Conservation (phyloP, 2,797 vertebrate species). For the Harpagifer antarcticus region DNA sequence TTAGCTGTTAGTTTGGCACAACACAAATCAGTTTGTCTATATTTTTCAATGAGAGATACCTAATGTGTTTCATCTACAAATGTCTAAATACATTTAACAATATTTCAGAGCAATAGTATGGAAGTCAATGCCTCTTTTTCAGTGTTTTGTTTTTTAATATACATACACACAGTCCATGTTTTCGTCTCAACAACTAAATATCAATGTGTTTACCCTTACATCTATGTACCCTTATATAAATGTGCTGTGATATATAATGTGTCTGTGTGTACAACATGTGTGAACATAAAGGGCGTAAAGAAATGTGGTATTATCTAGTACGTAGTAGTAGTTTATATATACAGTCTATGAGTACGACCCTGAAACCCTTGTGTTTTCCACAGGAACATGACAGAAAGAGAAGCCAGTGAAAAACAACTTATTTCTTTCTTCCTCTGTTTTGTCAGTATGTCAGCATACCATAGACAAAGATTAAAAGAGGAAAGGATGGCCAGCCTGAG, state of each 20-base stretch:
- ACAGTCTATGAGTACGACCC: background rate
- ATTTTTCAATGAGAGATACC: background rate
- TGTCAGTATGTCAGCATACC: constrained; percentile 89
- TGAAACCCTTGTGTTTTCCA: background rate
- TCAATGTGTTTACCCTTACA: background rate
- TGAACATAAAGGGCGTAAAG: background rate
- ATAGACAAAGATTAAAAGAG: constrained; percentile 82
- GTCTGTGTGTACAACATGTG: background rate
- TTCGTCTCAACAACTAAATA: background rate
- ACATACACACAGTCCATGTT: background rate
- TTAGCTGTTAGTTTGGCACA: background rate
- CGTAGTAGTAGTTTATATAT: no score
- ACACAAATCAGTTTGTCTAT: background rate
- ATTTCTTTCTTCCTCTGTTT: constrained; percentile 6
- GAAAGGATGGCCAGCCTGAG: constrained; percentile 84
- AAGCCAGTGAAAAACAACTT: background rate
- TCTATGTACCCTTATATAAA: background rate
- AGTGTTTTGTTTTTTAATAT: background rate
- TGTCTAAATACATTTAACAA: no score
- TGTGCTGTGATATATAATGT: background rate
- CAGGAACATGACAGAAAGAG: background rate
- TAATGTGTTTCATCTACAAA: background rate
- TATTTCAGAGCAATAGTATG: background rate
- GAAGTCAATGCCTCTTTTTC: background rate
- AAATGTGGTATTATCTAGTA: background rate